Percentiles rank a stretch among this genome's conserved stretches.
These are phyloP conservation scores for Arnoldichthys spilopterus DNA, from an alignment of 2,797 vertebrate genomes.

Conservation along the genomic window DNA sequence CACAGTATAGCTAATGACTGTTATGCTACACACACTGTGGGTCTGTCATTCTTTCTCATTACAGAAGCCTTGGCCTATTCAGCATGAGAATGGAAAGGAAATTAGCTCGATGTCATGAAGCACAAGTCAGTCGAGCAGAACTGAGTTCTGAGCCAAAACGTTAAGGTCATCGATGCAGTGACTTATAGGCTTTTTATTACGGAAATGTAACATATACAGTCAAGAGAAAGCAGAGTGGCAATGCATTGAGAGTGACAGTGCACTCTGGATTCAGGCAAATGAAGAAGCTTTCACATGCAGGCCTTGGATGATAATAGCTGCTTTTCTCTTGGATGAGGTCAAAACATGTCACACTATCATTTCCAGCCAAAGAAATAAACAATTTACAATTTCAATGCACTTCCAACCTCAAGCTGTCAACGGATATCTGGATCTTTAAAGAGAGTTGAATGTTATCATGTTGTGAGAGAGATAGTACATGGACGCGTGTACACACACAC, in stretches of 20 bases:
- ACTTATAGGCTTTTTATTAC: too few species aligned
- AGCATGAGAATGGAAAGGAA: neutral
- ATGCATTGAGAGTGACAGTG: neutral
- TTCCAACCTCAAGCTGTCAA: slow-evolving; percentile 1
- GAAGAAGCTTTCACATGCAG: neutral
- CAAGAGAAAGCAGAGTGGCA: neutral
- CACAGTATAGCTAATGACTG: neutral
- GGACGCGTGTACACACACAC: neutral
- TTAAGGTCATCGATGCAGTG: neutral
- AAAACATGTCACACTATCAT: slow-evolving; percentile 23
- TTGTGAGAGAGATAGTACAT: neutral
- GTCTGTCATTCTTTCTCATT: neutral
- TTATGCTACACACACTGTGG: neutral
- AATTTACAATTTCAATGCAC: slow-evolving; percentile 23
- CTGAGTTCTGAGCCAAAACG: neutral
- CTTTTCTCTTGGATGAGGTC: slow-evolving; percentile 16
- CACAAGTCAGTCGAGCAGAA: too few species aligned
- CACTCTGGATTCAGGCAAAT: neutral
- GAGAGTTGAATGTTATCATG: slow-evolving; percentile 4
- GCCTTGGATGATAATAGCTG: neutral
- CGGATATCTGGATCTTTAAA: slow-evolving; percentile 28
- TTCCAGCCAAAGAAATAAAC: slow-evolving; percentile 34
- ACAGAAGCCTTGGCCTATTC: neutral
- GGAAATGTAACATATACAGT: neutral
- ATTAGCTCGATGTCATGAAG: neutral